phyloP scores from a whole-genome alignment of 1,140 invertebrate genomes.

The Drosophila pseudoobscura region DNA sequence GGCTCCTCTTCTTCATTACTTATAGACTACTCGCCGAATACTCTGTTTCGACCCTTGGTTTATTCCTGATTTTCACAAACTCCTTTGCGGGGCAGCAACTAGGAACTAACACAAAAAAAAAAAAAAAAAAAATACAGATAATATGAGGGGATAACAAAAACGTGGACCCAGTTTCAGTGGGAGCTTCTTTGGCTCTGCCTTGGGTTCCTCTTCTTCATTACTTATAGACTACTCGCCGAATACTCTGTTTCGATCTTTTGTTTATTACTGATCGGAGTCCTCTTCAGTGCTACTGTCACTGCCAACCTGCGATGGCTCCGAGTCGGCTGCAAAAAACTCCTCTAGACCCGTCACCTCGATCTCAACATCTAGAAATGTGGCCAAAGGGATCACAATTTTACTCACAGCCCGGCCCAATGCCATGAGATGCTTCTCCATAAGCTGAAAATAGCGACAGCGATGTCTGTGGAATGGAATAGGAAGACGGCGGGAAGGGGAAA shows the following conservation, averaged over 20 bases:
- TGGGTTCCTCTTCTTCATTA: not conserved
- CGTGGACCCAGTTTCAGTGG: not conserved
- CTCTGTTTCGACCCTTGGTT: too few relatives aligned
- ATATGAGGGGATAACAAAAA: not conserved
- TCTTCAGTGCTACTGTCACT: slow-evolving; percentile 16
- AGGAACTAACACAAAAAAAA: slow-evolving; percentile 14
- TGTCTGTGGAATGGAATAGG: slow-evolving; percentile 37
- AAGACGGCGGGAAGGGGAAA: not conserved
- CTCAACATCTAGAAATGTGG: slow-evolving; percentile 48
- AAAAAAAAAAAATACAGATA: too few relatives aligned
- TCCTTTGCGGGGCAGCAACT: not conserved
- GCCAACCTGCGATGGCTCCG: slow-evolving; percentile 14
- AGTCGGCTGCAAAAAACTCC: slow-evolving; percentile 21
- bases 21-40: too few relatives aligned
- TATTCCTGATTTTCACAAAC: too few relatives aligned
- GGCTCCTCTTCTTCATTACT: not conserved
- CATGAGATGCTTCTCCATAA: slow-evolving; percentile 67
- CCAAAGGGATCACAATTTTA: slow-evolving; percentile 50
- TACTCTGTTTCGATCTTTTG: too few relatives aligned
- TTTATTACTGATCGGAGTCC: not conserved
- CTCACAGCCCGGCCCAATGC: slow-evolving; percentile 62
- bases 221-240: too few relatives aligned
- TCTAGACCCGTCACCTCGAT: slow-evolving; percentile 38
- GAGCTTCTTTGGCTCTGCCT: not conserved
- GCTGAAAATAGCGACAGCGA: slow-evolving; percentile 66